Percentiles rank a stretch among this genome's conserved stretches.
phyloP scores from a whole-genome alignment of 2,797 vertebrate genomes.

The Cyprinodon diabolis region DNA sequence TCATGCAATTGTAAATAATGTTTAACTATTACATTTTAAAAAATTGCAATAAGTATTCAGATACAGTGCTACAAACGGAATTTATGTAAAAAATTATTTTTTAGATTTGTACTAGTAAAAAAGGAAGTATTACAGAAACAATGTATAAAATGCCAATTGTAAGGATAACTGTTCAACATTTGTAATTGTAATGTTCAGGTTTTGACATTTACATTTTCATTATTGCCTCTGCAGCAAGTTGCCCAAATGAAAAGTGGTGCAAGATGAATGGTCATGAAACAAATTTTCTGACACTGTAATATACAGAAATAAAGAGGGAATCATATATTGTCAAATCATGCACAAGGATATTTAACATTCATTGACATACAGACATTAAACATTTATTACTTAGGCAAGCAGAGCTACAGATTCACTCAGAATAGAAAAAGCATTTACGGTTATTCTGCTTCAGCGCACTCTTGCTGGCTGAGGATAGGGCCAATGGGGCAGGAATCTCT shows the following conservation, averaged over 20 bases:
- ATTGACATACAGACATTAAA: background rate
- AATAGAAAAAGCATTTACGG: slow-evolving; percentile 34
- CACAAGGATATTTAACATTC: slow-evolving; percentile 20
- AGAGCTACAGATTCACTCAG: slow-evolving; percentile 13
- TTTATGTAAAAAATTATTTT: background rate
- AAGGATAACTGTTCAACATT: slow-evolving; percentile 22
- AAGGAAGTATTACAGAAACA: background rate
- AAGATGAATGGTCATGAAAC: slow-evolving; percentile 9
- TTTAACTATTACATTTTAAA: background rate
- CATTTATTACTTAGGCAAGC: slow-evolving; percentile 8
- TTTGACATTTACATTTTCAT: slow-evolving; percentile 30
- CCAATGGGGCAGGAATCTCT: slow-evolving; percentile 53
- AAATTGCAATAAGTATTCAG: background rate
- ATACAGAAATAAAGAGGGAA: background rate
- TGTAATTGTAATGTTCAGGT: background rate
- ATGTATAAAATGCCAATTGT: background rate
- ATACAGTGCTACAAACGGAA: background rate
- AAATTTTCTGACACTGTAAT: slow-evolving; percentile 6
- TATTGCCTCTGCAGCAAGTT: slow-evolving; percentile 33
- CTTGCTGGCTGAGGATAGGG: slow-evolving; percentile 30
- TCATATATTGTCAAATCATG: background rate
- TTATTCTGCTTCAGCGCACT: slow-evolving; percentile 22
- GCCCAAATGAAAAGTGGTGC: slow-evolving; percentile 17
- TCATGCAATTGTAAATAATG: slow-evolving; percentile 14
- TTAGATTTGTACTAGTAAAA: background rate